A percentile compares a stretch with the other conserved stretches of the same genome.
These are phyloP conservation scores for Lophura nycthemera DNA, from an alignment of 2,113 vertebrate species.

Conservation along the genomic window DNA sequence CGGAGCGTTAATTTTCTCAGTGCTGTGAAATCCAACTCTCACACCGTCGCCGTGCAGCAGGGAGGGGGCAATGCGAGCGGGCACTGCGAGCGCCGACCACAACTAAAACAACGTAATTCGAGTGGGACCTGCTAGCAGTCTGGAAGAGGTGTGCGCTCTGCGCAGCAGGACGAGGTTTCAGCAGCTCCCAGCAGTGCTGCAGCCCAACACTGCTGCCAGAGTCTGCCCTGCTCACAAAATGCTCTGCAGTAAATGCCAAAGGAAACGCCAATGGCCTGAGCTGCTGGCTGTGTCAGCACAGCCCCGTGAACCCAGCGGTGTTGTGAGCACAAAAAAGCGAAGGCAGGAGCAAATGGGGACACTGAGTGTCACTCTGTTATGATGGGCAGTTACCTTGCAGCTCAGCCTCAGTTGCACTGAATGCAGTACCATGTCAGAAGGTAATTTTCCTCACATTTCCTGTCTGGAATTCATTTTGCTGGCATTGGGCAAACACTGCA, in stretches of 20 bases:
- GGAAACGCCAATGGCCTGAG: background rate
- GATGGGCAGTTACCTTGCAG: fast-evolving
- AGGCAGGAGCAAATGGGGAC: background rate
- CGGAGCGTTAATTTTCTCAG: slow-evolving; percentile 26
- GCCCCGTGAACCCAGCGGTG: fast-evolving
- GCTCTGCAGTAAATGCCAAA: background rate
- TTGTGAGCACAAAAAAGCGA: fast-evolving
- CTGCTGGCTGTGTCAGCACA: background rate
- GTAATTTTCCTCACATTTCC: background rate
- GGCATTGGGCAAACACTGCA: background rate
- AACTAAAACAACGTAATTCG: background rate
- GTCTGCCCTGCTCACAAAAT: background rate
- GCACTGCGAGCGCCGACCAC: background rate
- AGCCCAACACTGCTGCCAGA: background rate
- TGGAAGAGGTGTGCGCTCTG: background rate
- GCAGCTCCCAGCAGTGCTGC: background rate
- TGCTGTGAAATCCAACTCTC: background rate
- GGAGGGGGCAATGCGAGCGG: background rate
- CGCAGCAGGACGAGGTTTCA: background rate
- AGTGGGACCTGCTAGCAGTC: background rate
- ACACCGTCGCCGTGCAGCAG: background rate
- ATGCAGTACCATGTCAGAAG: fast-evolving
- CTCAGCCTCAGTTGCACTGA: fast-evolving
- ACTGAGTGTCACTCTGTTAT: fast-evolving
- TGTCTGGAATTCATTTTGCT: too few species aligned